Evolutionary conservation across 1,140 invertebrate species (phyloP), one percentile per base, ranked within the genome.

Genomic region (Dendroctonus valens): DNA sequence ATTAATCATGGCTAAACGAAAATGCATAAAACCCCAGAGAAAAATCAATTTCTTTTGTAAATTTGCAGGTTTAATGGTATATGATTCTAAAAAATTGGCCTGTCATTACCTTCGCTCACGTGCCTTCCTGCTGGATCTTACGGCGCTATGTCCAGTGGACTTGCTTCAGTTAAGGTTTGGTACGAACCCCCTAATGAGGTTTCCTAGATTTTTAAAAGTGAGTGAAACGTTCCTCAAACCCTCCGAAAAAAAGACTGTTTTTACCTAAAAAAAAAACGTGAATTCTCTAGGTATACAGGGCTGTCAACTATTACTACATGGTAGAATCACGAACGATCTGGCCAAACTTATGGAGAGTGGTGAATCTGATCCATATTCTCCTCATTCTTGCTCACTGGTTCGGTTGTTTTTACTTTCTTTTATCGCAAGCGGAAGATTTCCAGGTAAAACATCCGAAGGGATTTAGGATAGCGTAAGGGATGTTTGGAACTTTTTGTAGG

Each of bases 331-430:
- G 94, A 67, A 97, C 94, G 0, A 90, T 96, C 41, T 97, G 94
- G 80, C 96, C 96, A 5, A 98, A 98, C 81, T 85, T 97, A 73
- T 96, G 94, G 91, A 84, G 96, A n/a, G 95, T 97, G 26, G 85
- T 96, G 67, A 97, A 97, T 81, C 82, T 97, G 37, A 93, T 96
- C 66, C 96, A 98, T 78, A 96, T 97, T 72, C 84, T 97, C 41
- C 86, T 98, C 67, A 92, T 97, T 70, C 84, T 97, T 67, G 94
- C 94, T 15, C 96, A 98, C 76, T 98, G 95, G 95, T 98, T 97
- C 77, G 95, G 94, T 41, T 97, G 94, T 78, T 98, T 98, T 82
- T 97, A 97, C 82, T 97, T 93, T 81, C 81, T 97, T 65, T 85
- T 98, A 26, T 96, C 93, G 5, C 93, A 97, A 77, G 89, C 91